Percentiles rank a stretch among this genome's conserved stretches.
phyloP scores from a whole-genome alignment of 2,888 invertebrate species.

The Vannuccia rotundouncinata region DNA sequence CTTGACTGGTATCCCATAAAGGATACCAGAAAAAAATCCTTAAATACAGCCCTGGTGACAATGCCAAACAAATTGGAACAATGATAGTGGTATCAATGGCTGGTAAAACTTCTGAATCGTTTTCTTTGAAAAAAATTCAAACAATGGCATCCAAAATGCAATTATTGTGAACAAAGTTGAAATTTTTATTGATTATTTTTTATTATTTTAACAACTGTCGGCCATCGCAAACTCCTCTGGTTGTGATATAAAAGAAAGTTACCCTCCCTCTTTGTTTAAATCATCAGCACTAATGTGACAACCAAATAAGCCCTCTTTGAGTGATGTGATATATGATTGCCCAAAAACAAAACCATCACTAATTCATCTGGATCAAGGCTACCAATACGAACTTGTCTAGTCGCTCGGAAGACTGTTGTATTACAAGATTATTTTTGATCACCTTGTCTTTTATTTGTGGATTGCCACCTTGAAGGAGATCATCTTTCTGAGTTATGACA shows the following conservation, averaged over 20 bases:
- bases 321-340: too few relatives aligned
- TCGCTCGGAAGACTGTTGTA: too few relatives aligned
- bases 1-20: constrained; percentile 21
- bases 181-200: background rate
- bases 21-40: constrained; percentile 26
- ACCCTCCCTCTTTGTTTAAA: background rate
- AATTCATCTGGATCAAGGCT: too few relatives aligned
- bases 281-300: background rate
- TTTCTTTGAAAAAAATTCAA: background rate
- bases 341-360: too few relatives aligned
- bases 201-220: background rate
- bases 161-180: background rate
- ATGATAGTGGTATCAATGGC: constrained; percentile 41
- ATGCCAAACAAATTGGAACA: constrained; percentile 41
- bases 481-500: too few relatives aligned
- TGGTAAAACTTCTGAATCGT: constrained; percentile 32
- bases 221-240: background rate
- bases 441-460: too few relatives aligned
- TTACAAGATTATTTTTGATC: too few relatives aligned
- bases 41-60: constrained; percentile 36
- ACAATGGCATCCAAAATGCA: background rate
- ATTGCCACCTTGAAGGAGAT: too few relatives aligned
- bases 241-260: background rate
- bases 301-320: background rate
- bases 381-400: too few relatives aligned